Base-by-base conservation (phyloP, 2,113 vertebrate species). In the Hymenochirus boettgeri region DNA sequence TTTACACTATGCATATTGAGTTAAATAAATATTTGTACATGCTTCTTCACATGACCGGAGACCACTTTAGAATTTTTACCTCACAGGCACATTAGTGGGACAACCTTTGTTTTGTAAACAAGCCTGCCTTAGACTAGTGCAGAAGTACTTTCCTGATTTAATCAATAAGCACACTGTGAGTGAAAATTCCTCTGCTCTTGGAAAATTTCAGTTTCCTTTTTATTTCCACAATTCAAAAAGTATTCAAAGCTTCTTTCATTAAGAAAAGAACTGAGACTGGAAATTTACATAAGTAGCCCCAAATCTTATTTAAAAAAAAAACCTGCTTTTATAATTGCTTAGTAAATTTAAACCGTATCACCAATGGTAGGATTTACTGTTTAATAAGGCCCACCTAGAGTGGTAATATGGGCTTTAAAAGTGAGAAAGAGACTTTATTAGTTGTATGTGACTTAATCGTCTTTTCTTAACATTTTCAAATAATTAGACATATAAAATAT, bases 241-340 rank as follows among this genome's bases (percentile, higher is more conserved):
- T 79, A 85, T 87, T 89, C 83, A 87, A 88, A 88, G 79, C 80
- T 77, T 82, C 84, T 86, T 85, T 88, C 86, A 88, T 87, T 87
- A 82, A 81, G 83, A 83, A 84, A 84, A 80, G 76, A 80, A 60
- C 29, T 78, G 80, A 72, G 79, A 78, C 81, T 88, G 84, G 82
- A 81, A 86, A 84, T 79, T 77, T 74, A 79, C 80, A 80, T 86
- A 84, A 85, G 79, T 83, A 85, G 77, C 71, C 84, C 80, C 77
- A 80, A 75, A 60, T 79, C 75, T 83, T 86, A 77, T 79, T 83
- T n/a, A n/a, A n/a, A n/a, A n/a, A 78, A 79, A 77, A 79, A 78
- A 83, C 67, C 76, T 82, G 77, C 86, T 85, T 87, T 83, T 86
- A 85, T 80, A 81, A 74, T 71, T 62, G 70, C 79, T 73, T 77